phyloP scores from a whole-genome alignment of 2,888 invertebrate genomes.

The Oscheius sp. region DNA sequence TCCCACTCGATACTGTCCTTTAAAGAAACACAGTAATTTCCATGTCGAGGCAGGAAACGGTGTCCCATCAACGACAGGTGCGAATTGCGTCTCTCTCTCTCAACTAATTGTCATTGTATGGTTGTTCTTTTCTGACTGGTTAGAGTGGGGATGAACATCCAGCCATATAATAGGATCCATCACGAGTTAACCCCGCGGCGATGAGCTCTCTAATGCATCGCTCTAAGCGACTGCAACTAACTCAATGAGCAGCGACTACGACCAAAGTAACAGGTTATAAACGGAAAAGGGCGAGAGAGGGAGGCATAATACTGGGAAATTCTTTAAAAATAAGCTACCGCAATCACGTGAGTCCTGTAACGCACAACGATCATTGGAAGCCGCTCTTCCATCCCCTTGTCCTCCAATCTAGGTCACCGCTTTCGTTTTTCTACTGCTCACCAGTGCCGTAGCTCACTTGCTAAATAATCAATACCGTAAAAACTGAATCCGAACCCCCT shows the following conservation, averaged over 20 bases:
- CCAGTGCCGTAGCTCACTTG: too few relatives aligned
- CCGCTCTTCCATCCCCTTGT: too few relatives aligned
- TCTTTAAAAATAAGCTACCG: too few relatives aligned
- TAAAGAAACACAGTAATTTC: background rate
- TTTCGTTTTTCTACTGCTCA: too few relatives aligned
- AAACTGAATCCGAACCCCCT: too few relatives aligned
- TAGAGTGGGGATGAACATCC: background rate
- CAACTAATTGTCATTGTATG: constrained; percentile 25
- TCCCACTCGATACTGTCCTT: background rate
- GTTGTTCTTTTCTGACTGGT: too few relatives aligned
- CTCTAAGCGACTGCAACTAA: constrained; percentile 27
- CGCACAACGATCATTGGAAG: too few relatives aligned
- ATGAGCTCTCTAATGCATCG: constrained; percentile 34
- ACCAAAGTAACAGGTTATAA: constrained; percentile 2
- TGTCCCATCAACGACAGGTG: constrained; percentile 14
- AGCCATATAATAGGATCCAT: constrained; percentile 35
- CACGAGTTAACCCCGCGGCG: constrained; percentile 35
- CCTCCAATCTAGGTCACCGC: too few relatives aligned
- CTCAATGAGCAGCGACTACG: constrained; percentile 24
- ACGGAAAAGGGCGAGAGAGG: background rate
- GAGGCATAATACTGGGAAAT: background rate
- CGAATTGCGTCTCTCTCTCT: constrained; percentile 4
- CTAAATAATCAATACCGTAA: too few relatives aligned
- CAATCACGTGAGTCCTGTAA: too few relatives aligned
- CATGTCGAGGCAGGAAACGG: background rate